Evolutionary conservation across 2,888 invertebrate genomes (phyloP).

Genomic region (Ceramica pisi): DNA sequence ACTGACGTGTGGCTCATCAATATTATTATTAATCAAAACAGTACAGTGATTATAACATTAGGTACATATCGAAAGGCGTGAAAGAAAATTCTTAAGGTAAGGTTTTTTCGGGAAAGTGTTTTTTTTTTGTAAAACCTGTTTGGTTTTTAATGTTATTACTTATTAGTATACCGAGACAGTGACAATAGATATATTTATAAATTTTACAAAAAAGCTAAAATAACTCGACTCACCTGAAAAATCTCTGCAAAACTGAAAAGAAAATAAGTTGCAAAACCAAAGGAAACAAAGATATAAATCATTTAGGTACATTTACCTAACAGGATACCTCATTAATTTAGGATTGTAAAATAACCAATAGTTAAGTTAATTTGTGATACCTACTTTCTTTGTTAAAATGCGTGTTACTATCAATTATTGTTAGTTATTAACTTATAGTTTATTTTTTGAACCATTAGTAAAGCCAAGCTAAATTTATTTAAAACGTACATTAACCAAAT

Average conservation of each 20-base stretch:
- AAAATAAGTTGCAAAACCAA: neutral
- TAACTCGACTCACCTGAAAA: neutral
- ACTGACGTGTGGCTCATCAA: slow-evolving; percentile 34
- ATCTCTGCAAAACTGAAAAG: neutral
- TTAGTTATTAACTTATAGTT: no score
- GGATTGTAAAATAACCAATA: no score
- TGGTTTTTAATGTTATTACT: neutral
- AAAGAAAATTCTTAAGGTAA: slow-evolving; percentile 49
- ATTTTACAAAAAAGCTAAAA: neutral
- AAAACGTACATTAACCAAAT: no score
- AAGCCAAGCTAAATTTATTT: no score
- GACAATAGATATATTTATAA: neutral
- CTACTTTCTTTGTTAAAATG: no score
- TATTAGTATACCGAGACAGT: no score
- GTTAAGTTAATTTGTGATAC: no score
- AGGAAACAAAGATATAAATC: no score
- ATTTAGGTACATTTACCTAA: no score
- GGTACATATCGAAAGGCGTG: slow-evolving; percentile 16
- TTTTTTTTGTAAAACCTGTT: neutral
- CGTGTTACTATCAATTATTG: no score
- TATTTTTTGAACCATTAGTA: no score
- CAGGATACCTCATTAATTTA: no score
- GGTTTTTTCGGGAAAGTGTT: slow-evolving; percentile 1
- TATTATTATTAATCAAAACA: slow-evolving; percentile 7
- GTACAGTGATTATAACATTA: slow-evolving; percentile 30